Conservation (phyloP, 1,140 invertebrate species). For the Caerostris darwini region DNA sequence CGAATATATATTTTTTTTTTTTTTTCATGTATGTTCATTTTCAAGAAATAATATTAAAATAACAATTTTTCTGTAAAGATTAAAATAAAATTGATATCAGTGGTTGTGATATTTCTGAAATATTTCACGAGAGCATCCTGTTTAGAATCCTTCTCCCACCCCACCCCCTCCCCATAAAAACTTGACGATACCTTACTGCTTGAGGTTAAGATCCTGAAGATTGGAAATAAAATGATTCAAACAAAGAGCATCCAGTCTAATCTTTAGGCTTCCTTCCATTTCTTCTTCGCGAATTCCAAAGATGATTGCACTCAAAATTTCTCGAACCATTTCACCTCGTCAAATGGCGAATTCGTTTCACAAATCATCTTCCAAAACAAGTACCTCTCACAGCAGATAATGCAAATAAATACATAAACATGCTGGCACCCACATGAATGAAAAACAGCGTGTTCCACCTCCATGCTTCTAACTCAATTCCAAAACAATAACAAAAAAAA, state of each 20-base stretch:
- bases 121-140: too few species aligned
- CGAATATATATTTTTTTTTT: too few species aligned
- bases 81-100: too few species aligned
- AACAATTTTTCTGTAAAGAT: too few species aligned
- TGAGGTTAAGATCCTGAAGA: neutral
- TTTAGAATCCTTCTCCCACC: too few species aligned
- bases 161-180: too few species aligned
- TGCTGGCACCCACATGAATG: constrained; percentile 18
- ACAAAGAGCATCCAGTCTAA: neutral
- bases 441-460: neutral
- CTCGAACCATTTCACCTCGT: neutral
- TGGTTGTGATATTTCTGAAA: too few species aligned
- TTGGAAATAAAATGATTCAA: neutral
- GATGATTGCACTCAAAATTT: neutral
- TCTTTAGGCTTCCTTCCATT: neutral
- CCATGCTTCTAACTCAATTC: neutral
- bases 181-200: neutral
- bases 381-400: neutral
- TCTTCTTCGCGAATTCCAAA: neutral
- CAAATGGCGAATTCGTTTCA: neutral
- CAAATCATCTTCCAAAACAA: constrained; percentile 1
- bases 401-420: constrained; percentile 6
- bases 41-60: too few species aligned
- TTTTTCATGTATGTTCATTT: too few species aligned
- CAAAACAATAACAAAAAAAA: neutral